Evolutionary conservation across 2,113 vertebrate genomes (phyloP).

Genomic region (Chiloscyllium plagiosum): DNA sequence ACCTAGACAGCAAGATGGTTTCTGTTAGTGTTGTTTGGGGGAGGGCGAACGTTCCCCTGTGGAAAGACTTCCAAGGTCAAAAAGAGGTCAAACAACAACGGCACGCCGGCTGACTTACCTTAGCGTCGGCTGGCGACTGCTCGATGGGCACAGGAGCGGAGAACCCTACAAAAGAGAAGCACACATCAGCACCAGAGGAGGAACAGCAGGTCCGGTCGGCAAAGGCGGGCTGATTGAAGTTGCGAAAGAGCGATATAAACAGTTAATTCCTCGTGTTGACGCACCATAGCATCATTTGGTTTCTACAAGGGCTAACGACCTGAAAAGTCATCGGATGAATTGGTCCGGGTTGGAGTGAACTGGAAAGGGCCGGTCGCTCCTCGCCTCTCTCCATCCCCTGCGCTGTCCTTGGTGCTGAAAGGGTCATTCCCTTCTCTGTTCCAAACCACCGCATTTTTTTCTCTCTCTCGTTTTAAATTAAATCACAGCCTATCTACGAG

Average conservation of each 20-base stretch:
- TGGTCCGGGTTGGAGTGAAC: neutral
- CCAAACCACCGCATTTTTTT: neutral
- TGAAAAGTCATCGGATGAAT: neutral
- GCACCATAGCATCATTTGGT: neutral
- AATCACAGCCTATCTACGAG: neutral
- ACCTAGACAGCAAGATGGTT: constrained; percentile 57
- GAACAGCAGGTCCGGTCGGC: neutral
- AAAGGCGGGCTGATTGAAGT: neutral
- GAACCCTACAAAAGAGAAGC: neutral
- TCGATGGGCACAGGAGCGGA: neutral
- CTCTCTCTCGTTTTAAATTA: no score
- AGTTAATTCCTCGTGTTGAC: neutral
- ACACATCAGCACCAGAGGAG: neutral
- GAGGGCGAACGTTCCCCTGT: neutral
- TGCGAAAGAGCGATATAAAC: neutral
- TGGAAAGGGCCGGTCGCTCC: neutral
- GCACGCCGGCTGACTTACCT: neutral
- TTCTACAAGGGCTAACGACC: neutral
- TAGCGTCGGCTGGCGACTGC: neutral
- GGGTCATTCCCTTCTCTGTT: neutral
- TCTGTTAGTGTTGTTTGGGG: neutral
- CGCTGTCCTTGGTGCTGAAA: constrained; percentile 33
- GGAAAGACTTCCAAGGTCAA: neutral
- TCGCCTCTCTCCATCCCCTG: neutral
- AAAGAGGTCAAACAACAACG: neutral